Percentiles rank a stretch among this genome's conserved stretches.
Conservation (phyloP, 2,797 vertebrate species). For the Cryptoprocta ferox region DNA sequence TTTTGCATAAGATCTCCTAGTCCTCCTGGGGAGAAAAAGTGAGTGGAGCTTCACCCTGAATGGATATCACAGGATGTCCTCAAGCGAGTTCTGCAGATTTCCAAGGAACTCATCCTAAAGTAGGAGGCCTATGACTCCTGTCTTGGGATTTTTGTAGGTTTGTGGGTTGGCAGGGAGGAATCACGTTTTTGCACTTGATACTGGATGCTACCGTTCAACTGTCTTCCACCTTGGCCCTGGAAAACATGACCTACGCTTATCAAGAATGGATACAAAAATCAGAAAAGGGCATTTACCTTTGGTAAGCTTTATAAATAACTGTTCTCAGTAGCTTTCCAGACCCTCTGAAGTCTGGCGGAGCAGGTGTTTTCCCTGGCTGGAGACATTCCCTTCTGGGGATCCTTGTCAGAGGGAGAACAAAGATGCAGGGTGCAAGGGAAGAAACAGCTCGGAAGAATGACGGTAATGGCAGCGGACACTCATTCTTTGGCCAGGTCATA, state of each 20-base stretch:
- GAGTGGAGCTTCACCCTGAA: neutral
- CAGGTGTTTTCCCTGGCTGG: neutral
- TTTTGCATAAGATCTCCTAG: neutral
- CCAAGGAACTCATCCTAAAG: neutral
- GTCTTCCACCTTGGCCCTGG: neutral
- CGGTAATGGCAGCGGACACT: neutral
- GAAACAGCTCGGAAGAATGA: neutral
- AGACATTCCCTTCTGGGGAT: neutral
- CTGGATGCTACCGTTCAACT: neutral
- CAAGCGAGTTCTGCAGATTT: neutral
- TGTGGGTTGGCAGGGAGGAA: neutral
- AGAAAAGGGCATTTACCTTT: neutral
- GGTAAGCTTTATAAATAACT: neutral
- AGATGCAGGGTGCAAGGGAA: neutral
- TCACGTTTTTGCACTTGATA: neutral
- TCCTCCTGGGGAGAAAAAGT: neutral
- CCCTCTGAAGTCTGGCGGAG: neutral
- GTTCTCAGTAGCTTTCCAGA: neutral
- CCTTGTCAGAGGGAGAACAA: neutral
- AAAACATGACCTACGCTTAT: neutral
- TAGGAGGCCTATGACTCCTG: neutral
- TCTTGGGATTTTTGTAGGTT: neutral
- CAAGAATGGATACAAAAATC: neutral
- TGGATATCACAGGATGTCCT: neutral
- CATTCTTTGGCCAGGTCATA: neutral